A percentile compares a stretch with the other conserved stretches of the same genome.
Conservation (phyloP, 2,113 vertebrate genomes). For the Gobiocypris rarus region DNA sequence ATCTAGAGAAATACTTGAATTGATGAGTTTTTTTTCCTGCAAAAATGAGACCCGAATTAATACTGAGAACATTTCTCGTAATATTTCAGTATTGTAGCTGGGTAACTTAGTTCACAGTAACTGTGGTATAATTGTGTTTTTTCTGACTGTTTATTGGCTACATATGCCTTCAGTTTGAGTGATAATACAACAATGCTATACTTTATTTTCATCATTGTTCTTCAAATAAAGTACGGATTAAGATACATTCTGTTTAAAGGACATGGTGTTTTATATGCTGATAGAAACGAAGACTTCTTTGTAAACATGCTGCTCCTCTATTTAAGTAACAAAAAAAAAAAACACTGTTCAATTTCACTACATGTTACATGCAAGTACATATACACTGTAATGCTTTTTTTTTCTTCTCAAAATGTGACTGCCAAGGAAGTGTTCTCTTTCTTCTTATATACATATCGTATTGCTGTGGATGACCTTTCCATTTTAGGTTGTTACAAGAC, state of each 20-base stretch:
- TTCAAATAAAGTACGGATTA: not conserved
- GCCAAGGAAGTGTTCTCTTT: not conserved
- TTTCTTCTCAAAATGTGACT: not conserved
- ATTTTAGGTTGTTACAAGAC: not conserved
- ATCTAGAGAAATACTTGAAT: slow-evolving; percentile 8
- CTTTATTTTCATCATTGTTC: not conserved
- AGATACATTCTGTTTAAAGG: not conserved
- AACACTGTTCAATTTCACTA: not conserved
- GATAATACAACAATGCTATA: not conserved
- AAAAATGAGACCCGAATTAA: not conserved
- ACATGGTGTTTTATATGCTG: not conserved
- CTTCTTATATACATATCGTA: no score
- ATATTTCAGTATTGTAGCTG: not conserved
- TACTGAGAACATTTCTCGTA: not conserved
- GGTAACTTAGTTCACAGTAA: not conserved
- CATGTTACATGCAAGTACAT: not conserved
- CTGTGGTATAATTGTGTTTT: not conserved
- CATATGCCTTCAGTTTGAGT: not conserved
- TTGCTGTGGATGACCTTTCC: not conserved
- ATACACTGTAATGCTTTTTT: not conserved
- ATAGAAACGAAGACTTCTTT: not conserved
- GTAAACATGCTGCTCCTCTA: not conserved
- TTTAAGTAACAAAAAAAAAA: slow-evolving; percentile 15
- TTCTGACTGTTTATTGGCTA: not conserved
- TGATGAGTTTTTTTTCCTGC: not conserved